These are phyloP conservation scores for Scortum barcoo DNA, from an alignment of 2,113 vertebrate genomes.

Conservation along the genomic window DNA sequence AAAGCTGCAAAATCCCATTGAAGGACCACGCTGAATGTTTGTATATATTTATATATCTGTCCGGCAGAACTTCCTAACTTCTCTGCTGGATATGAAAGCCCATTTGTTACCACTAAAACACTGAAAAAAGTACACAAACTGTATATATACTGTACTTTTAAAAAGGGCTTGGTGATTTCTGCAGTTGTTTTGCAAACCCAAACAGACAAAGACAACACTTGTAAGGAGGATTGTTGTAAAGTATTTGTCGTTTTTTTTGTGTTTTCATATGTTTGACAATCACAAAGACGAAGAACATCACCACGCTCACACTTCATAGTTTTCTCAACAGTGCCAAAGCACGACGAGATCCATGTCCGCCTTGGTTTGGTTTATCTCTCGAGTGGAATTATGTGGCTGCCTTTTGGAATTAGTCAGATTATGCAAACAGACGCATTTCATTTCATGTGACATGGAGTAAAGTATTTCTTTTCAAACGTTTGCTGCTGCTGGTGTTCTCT, in stretches of 20 bases:
- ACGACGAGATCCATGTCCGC: not conserved
- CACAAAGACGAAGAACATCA: not conserved
- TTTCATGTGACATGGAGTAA: not conserved
- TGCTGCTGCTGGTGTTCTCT: not conserved
- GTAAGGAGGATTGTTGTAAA: not conserved
- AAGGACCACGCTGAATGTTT: too few species aligned
- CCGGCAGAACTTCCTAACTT: not conserved
- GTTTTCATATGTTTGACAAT: not conserved
- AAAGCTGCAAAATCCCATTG: not conserved
- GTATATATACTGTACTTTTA: not conserved
- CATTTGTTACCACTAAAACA: not conserved
- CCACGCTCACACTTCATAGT: not conserved
- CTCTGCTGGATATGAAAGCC: not conserved
- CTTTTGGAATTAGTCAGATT: not conserved
- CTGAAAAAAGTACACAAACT: not conserved
- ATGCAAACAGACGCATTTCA: not conserved
- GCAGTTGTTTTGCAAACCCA: too few species aligned
- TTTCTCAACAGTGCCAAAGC: not conserved
- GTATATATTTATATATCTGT: too few species aligned
- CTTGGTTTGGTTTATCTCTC: not conserved
- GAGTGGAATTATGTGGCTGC: not conserved
- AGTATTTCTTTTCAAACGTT: not conserved
- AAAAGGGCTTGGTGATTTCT: not conserved
- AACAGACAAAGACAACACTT: not conserved
- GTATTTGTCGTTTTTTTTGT: not conserved